phyloP scores from a whole-genome alignment of 2,888 invertebrate genomes.

The Pammene fasciana region DNA sequence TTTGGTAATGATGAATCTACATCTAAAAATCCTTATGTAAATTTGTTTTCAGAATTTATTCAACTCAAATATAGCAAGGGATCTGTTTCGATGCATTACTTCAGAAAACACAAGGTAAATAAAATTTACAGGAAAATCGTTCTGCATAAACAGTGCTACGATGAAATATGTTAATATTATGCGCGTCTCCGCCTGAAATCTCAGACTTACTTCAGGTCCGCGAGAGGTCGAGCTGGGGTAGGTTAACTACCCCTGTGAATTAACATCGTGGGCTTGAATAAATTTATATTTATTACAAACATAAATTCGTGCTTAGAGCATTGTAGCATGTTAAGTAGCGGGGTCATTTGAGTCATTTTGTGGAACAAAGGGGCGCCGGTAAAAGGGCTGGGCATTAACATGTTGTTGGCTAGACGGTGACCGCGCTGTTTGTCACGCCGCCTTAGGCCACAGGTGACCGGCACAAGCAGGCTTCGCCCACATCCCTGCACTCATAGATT shows the following conservation, averaged over 20 bases:
- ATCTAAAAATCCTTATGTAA: neutral
- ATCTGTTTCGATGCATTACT: neutral
- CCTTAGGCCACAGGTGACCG: slow-evolving; percentile 37
- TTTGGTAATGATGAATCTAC: slow-evolving; percentile 11
- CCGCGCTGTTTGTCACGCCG: slow-evolving; percentile 34
- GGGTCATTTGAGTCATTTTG: slow-evolving; percentile 39
- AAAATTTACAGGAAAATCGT: neutral
- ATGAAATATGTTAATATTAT: slow-evolving; percentile 34
- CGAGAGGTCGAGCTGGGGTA: slow-evolving; percentile 28
- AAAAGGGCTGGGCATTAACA: slow-evolving; percentile 38
- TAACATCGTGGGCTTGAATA: slow-evolving; percentile 42
- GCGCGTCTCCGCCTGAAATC: slow-evolving; percentile 35
- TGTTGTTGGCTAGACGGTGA: slow-evolving; percentile 36
- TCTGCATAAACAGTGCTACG: slow-evolving; percentile 9
- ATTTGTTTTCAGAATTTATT: neutral
- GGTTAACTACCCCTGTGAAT: slow-evolving; percentile 41
- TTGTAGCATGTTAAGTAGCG: slow-evolving; percentile 40
- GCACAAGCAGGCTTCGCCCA: slow-evolving; percentile 6
- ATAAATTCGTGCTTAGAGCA: slow-evolving; percentile 42
- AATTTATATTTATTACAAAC: slow-evolving; percentile 42
- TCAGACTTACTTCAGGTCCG: slow-evolving; percentile 28
- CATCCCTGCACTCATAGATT: slow-evolving; percentile 22
- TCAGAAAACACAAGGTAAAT: neutral
- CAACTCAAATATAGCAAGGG: neutral
- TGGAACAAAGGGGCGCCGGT: slow-evolving; percentile 30